These are phyloP conservation scores for Apamea epomidion DNA, from an alignment of 2,888 invertebrate genomes.

Conservation along the genomic window DNA sequence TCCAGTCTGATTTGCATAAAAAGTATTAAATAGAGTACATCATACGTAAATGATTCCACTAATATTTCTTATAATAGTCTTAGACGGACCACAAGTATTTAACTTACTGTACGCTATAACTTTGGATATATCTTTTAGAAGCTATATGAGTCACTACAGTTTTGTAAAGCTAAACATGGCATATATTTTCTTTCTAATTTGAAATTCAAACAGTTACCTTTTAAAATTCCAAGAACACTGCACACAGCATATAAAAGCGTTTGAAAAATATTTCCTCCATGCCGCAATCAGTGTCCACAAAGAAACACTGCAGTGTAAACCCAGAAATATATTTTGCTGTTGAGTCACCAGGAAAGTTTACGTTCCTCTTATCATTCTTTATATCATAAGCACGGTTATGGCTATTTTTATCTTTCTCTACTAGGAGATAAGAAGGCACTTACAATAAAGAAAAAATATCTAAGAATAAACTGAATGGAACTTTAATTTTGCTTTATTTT, in stretches of 20 bases:
- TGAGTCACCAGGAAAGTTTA: slow-evolving; percentile 47
- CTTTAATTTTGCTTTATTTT: slow-evolving; percentile 22
- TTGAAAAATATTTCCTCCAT: slow-evolving; percentile 57
- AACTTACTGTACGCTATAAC: not conserved
- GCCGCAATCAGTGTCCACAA: slow-evolving; percentile 47
- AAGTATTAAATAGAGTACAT: not conserved
- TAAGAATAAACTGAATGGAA: slow-evolving; percentile 24
- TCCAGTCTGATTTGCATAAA: not conserved
- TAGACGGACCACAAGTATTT: not conserved
- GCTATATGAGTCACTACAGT: slow-evolving; percentile 6
- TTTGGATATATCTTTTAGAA: not conserved
- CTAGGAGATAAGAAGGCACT: slow-evolving; percentile 26
- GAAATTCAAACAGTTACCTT: slow-evolving; percentile 50
- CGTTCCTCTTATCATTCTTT: slow-evolving; percentile 40
- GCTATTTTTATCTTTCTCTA: slow-evolving; percentile 34
- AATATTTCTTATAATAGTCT: not conserved
- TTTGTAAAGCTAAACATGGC: not conserved
- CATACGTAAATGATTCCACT: not conserved
- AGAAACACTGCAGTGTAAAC: slow-evolving; percentile 34
- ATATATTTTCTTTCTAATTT: slow-evolving; percentile 23
- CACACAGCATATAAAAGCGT: slow-evolving; percentile 20
- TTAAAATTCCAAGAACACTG: slow-evolving; percentile 50
- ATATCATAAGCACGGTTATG: slow-evolving; percentile 24
- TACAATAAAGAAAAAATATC: not conserved
- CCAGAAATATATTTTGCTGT: slow-evolving; percentile 37